These are phyloP conservation scores for Notarius quadriscutis DNA, from an alignment of 2,113 vertebrate species.

Conservation along the genomic window DNA sequence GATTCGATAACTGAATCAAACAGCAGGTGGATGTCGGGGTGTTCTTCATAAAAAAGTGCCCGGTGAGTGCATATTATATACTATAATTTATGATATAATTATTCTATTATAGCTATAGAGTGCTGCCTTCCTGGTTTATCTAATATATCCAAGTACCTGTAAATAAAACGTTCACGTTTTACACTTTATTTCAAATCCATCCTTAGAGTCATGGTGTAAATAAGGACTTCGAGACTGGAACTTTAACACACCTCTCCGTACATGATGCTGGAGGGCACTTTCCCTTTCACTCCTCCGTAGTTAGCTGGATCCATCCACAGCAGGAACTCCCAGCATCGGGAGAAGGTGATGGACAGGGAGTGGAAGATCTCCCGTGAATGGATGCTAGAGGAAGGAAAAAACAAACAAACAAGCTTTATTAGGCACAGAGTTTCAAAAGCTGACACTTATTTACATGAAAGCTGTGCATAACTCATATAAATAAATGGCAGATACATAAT, in stretches of 20 bases:
- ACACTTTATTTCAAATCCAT: not conserved
- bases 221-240: not conserved
- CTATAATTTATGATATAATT: not conserved
- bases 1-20: too few relatives aligned
- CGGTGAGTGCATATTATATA: not conserved
- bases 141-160: not conserved
- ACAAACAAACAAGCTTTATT: not conserved
- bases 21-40: too few relatives aligned
- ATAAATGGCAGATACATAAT: too few relatives aligned
- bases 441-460: too few relatives aligned
- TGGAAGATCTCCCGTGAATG: slow-evolving; percentile 95
- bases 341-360: slow-evolving; percentile 93
- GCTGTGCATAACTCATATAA: too few relatives aligned
- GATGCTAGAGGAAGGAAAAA: slow-evolving; percentile 73
- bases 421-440: too few relatives aligned
- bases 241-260: slow-evolving; percentile 77
- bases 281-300: slow-evolving; percentile 91
- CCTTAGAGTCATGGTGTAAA: not conserved
- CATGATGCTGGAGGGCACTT: slow-evolving; percentile 75
- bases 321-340: slow-evolving; percentile 95
- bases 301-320: slow-evolving; percentile 99
- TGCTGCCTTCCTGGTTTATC: not conserved
- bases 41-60: too few relatives aligned
- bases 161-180: too few relatives aligned
- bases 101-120: not conserved